Evolutionary conservation across 2,888 invertebrate genomes (phyloP), one percentile per base, ranked within the genome.

Genomic region (Tanaodytes sp.): DNA sequence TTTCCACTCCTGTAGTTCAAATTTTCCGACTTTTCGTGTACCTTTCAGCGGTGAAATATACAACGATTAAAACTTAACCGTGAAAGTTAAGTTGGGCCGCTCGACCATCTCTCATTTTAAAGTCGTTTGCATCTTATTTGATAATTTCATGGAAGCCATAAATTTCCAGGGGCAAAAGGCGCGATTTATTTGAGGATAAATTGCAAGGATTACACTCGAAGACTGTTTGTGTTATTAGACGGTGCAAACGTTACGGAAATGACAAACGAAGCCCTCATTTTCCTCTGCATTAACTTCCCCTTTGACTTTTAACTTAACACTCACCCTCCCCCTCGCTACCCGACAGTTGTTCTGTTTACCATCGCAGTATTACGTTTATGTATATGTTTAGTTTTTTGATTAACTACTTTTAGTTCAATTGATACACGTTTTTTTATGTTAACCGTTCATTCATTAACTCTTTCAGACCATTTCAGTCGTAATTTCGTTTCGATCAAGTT

Each of bases 241-340:
- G 46, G 46, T 31, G 40, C 48, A 65, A 65, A 54, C 54, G 42
- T 49, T 61, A 51, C 61, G 49, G 61, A 58, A 67, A 67, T 67
- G 67, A 67, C 61, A 67, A 67, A 67, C 61, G 61, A 67, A 67
- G 61, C 55, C 67, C 67, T 61, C 67, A 67, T 67, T 67, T 67
- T 67, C 67, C 55, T 61, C 33, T 45, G 52, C 61, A 61, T 67
- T 67, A 61, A 66, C 66, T 61, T 42, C 55, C 51, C 43, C 43
- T 61, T 66, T 61, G 65, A 65, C 58, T n/a, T n/a, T n/a, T n/a
- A n/a, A n/a, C n/a, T n/a, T n/a, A n/a, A n/a, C n/a, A n/a, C n/a
- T n/a, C n/a, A n/a, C n/a, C 64, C 65, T 42, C 52, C 46, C 58
- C 58, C 58, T 65, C 59, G 55, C 58, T 58, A 42, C 58, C 46